Base-by-base conservation (phyloP, 2,888 invertebrate genomes). In the Tethea ocularis region DNA sequence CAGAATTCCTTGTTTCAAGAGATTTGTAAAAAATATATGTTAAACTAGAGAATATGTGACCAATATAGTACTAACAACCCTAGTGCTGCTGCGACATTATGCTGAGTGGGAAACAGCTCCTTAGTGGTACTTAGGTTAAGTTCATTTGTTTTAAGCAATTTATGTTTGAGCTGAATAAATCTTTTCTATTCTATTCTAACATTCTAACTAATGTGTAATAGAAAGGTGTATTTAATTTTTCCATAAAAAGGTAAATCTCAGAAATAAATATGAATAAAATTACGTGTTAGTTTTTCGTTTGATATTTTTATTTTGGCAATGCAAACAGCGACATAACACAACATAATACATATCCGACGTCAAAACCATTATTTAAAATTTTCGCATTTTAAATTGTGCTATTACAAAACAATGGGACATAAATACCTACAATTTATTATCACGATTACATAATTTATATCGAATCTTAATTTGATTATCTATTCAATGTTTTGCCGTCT, bases 231-330 rank as follows among this genome's bases (percentile, higher is more conserved):
- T n/a, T n/a, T n/a, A n/a, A n/a, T 5, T 6, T 38, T n/a, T 38
- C n/a, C 6, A 0, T 33, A 13, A 2, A 15, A 52, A 0, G 17
- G 10, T 26, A 5, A 22, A 10, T 7, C 26, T 26, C 6, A 26
- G n/a, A 29, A 0, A 4, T 10, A 52, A 52, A 52, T 24, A 58
- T 72, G 66, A 62, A 64, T 75, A 74, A 70, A 26, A 13, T 53
- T 23, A 54, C 41, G 41, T n/a, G 41, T 17, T 10, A 23, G 41
- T 6, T 59, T 54, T 63, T 68, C 69, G 64, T 75, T 78, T 77
- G 73, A 75, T 71, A 74, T 77, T 79, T 81, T 82, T 81, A 78
- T 83, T 75, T 82, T 80, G 83, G 82, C 82, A 82, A 75, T 82
- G 80, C 82, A 76, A 79, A 80, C 78, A 83, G 81, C 82, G 77